A percentile compares a stretch with the other conserved stretches of the same genome.
These are phyloP conservation scores for Sylvia borin DNA, from an alignment of 2,797 vertebrate genomes.

Conservation along the genomic window DNA sequence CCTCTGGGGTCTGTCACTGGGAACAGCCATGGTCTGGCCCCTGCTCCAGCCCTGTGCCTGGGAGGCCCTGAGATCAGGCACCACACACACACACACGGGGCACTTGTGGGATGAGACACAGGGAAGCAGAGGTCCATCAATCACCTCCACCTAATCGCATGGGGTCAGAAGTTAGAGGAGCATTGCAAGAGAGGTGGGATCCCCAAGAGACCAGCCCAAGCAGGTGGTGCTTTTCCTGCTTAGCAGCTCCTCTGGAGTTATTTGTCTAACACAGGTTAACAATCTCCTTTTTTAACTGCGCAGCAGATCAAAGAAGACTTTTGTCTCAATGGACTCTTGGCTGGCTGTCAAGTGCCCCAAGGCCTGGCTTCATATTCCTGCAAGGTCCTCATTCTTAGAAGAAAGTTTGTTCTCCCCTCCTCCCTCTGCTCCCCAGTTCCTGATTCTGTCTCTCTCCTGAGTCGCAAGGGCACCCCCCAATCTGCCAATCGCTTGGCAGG, in stretches of 20 bases:
- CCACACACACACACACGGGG: fast-evolving
- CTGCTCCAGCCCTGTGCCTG: neutral
- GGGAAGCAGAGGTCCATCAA: neutral
- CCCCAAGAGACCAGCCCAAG: neutral
- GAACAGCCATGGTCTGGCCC: neutral
- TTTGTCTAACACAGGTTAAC: conserved; percentile 72
- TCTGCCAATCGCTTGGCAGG: neutral
- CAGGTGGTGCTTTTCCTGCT: conserved; percentile 41
- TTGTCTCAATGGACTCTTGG: conserved; percentile 68
- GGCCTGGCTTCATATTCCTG: conserved; percentile 7
- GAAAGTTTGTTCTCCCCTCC: conserved; percentile 36
- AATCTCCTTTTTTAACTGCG: conserved; percentile 66
- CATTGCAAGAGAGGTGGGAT: neutral
- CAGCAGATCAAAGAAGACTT: conserved; percentile 74
- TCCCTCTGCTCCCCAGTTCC: neutral
- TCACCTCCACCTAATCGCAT: neutral
- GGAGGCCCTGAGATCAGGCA: neutral
- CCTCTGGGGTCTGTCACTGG: neutral
- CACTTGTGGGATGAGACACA: neutral
- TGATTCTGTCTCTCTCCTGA: neutral
- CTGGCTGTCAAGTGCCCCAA: conserved; percentile 64
- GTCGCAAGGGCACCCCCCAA: neutral
- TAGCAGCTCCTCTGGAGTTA: conserved; percentile 50
- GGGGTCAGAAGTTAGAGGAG: neutral
- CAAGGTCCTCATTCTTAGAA: conserved; percentile 27